phyloP scores from a whole-genome alignment of 2,797 vertebrate genomes.

The Malurus leucopterus region DNA sequence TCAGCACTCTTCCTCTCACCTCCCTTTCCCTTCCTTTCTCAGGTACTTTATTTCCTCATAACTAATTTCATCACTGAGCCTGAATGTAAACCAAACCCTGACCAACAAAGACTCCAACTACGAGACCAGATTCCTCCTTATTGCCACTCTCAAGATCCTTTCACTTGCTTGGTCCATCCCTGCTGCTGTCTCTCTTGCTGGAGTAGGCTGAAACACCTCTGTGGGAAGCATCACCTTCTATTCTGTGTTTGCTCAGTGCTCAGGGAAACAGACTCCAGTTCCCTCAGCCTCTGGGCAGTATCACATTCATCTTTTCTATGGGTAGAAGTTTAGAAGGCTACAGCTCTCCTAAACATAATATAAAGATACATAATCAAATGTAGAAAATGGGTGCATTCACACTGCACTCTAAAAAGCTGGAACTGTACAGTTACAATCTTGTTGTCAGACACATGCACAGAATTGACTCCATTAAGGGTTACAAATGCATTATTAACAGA shows the following conservation, averaged over 20 bases:
- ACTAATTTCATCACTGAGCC: background rate
- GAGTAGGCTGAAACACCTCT: background rate
- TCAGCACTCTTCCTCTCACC: background rate
- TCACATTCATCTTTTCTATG: background rate
- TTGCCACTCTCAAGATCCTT: background rate
- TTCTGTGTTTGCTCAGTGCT: background rate
- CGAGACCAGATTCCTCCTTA: background rate
- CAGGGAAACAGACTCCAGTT: background rate
- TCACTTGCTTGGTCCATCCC: background rate
- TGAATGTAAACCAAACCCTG: background rate
- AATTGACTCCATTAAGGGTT: background rate
- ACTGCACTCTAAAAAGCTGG: background rate
- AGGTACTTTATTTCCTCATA: background rate
- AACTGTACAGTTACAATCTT: background rate
- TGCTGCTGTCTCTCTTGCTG: background rate
- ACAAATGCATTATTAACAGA: background rate
- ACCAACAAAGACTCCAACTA: background rate
- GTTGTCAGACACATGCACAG: background rate
- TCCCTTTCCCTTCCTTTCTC: background rate
- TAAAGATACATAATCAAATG: background rate
- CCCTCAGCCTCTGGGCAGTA: background rate
- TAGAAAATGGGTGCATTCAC: background rate
- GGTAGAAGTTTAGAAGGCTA: background rate
- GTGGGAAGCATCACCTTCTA: background rate
- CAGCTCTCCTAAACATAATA: background rate